Evolutionary conservation across 1,140 invertebrate genomes (phyloP).

Genomic region (Diuraphis noxia): DNA sequence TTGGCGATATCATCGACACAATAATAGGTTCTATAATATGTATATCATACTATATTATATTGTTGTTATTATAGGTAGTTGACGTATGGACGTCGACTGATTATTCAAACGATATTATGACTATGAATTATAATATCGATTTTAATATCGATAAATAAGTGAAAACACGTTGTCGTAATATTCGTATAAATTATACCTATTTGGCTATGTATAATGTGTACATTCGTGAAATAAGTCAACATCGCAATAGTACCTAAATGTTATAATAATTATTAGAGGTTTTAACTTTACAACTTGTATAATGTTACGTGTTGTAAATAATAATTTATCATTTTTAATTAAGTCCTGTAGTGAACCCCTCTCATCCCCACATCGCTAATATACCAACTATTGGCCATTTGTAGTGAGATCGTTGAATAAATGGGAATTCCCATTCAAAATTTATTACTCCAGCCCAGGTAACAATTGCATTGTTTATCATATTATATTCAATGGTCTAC

Average conservation of each 20-base stretch:
- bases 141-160: background rate
- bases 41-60: no score
- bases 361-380: no score
- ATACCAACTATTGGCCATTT: background rate
- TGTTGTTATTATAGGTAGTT: background rate
- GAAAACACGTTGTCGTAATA: no score
- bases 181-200: no score
- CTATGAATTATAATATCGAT: no score
- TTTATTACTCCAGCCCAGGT: background rate
- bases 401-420: background rate
- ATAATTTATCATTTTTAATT: background rate
- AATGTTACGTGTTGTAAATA: background rate
- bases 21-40: background rate
- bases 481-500: background rate
- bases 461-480: background rate
- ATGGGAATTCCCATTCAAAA: background rate
- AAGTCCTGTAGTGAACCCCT: no score
- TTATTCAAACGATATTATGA: background rate
- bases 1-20: background rate
- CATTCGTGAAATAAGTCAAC: no score
- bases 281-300: background rate
- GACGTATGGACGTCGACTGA: background rate
- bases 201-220: no score
- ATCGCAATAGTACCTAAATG: background rate
- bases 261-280: background rate